Conservation (phyloP, 1,140 invertebrate species). For the Cydia fagiglandana region DNA sequence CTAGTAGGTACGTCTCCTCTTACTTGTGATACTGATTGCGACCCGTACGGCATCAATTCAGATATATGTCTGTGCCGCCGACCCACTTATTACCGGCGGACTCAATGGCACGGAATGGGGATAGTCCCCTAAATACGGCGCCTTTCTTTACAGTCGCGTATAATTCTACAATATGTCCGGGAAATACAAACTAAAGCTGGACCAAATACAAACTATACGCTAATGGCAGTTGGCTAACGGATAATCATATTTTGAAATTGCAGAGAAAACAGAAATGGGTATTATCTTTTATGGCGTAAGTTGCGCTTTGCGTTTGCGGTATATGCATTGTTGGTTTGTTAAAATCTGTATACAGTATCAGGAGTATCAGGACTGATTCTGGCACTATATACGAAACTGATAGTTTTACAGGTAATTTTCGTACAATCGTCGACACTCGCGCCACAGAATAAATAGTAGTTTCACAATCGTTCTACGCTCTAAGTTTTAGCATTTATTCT, state of each 20-base stretch:
- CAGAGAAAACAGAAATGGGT: constrained; percentile 3
- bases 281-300: constrained; percentile 16
- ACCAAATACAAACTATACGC: background rate
- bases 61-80: background rate
- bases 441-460: no score
- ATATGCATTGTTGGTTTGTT: background rate
- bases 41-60: background rate
- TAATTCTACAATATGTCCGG: constrained; percentile 21
- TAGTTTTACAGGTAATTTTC: no score
- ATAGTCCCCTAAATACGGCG: constrained; percentile 12
- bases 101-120: constrained; percentile 21
- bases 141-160: constrained; percentile 14
- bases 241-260: constrained; percentile 1
- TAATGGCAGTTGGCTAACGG: constrained; percentile 15
- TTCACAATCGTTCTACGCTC: no score
- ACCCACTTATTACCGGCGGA: constrained; percentile 26
- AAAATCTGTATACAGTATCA: background rate
- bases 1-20: background rate
- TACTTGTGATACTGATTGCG: background rate
- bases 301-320: constrained; percentile 8
- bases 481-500: no score
- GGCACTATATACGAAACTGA: no score
- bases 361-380: no score
- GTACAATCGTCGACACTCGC: no score
- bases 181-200: background rate